A percentile compares a stretch with the other conserved stretches of the same genome.
Evolutionary conservation across 2,888 invertebrate genomes (phyloP).

Genomic region (Diarsia dahlii): DNA sequence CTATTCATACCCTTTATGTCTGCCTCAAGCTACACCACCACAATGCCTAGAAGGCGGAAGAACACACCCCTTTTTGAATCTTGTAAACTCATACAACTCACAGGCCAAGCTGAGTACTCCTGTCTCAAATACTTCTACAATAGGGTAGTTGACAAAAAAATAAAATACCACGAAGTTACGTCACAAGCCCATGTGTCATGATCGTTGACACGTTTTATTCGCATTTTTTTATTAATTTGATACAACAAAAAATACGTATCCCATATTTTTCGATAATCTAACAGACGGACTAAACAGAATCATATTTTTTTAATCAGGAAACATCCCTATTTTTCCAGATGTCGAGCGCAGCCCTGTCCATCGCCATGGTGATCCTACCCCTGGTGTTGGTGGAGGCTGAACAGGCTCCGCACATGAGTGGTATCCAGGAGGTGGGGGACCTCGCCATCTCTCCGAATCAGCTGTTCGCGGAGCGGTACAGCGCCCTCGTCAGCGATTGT

Average conservation of each 20-base stretch:
- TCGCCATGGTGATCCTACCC: conserved; percentile 75
- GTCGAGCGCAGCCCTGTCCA: conserved; percentile 69
- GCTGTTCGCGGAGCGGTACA: conserved; percentile 75
- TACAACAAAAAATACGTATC: no score
- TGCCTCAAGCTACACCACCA: neutral
- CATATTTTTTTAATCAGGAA: no score
- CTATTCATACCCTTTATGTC: neutral
- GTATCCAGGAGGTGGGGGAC: conserved; percentile 60
- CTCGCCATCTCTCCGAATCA: conserved; percentile 73
- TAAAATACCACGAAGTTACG: no score
- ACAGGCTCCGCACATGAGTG: conserved; percentile 72
- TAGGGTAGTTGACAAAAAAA: no score
- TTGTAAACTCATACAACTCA: neutral
- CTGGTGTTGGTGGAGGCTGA: conserved; percentile 79
- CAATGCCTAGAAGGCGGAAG: no score
- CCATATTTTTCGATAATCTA: no score
- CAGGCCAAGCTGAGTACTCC: neutral
- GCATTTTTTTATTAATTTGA: no score
- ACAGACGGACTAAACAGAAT: no score
- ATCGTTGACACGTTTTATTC: no score
- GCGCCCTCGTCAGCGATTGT: conserved; percentile 78
- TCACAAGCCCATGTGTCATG: no score
- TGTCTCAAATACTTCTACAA: neutral
- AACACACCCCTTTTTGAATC: neutral
- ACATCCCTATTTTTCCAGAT: conserved; percentile 58